phyloP scores from a whole-genome alignment of 1,140 invertebrate genomes.

The Notospermus geniculatus region DNA sequence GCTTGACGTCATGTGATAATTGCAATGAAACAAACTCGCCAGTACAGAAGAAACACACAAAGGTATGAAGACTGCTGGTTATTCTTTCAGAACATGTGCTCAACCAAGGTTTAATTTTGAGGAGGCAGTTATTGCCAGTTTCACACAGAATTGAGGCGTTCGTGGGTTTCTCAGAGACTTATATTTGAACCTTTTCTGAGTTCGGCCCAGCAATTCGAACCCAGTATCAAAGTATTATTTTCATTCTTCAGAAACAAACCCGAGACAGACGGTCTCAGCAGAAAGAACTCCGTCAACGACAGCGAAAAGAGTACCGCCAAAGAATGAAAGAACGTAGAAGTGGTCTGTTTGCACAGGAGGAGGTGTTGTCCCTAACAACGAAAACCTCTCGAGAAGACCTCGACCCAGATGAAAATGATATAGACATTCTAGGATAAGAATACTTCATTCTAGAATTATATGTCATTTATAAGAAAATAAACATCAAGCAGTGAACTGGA shows the following conservation, averaged over 20 bases:
- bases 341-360: constrained; percentile 36
- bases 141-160: too few relatives aligned
- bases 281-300: constrained; percentile 22
- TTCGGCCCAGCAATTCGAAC: neutral
- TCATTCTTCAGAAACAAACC: constrained; percentile 21
- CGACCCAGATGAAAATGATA: constrained; percentile 22
- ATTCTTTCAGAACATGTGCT: neutral
- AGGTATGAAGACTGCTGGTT: neutral
- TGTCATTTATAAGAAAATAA: neutral
- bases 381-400: constrained; percentile 19
- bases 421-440: constrained; percentile 31
- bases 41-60: constrained; percentile 7
- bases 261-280: constrained; percentile 25
- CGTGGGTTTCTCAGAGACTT: too few relatives aligned
- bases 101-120: neutral
- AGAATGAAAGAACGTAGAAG: constrained; percentile 37
- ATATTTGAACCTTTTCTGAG: too few relatives aligned
- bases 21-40: constrained; percentile 17
- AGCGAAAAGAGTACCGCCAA: constrained; percentile 35
- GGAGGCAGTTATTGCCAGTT: constrained; percentile 8
- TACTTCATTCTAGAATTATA: neutral
- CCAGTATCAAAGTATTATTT: constrained; percentile 1
- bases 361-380: constrained; percentile 30
- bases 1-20: neutral
- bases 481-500: too few relatives aligned